Base-by-base conservation (phyloP, 2,113 vertebrate species). In the Verasper variegatus region DNA sequence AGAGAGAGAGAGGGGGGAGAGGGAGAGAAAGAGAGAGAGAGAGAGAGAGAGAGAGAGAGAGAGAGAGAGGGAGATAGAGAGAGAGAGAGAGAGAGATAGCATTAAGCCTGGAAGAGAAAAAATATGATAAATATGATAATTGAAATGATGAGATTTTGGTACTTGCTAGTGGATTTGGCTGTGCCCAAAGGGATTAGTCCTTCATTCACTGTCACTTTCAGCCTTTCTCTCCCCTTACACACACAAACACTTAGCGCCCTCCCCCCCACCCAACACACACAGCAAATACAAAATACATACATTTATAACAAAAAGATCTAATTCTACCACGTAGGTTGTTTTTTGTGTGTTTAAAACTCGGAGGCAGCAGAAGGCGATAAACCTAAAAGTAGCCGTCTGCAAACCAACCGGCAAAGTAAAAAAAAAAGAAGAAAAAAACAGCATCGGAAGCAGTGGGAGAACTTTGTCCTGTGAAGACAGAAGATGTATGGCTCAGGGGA, bases 401-500 rank as follows among this genome's bases (percentile, higher is more conserved):
- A 79, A 76, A 87, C 51, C 71, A 68, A 71, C 56, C 9, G 45
- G 78, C 71, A 84, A 76, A 87, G 58, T 9, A 58, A 11, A 58
- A 58, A 58, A 14, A 58, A 6, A 58, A 5, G 26, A 59, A 63
- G 20, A 23, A 47, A 60, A 63, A 94, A 95, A 95, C 95, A 77
- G 76, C 58, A 49, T 84, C 4, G 62, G 89, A 94, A 95, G 93
- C 89, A 88, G 82, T 77, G 6, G 95, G 94, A 96, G 96, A 96
- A 96, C 96, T 95, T 96, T 96, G 95, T 97, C 95, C 96, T 95
- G 95, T 95, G 95, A 97, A 97, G 94, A 95, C 96, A 96, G 95
- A 92, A 95, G 96, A 97, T 95, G 95, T 96, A 95, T 95, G 85
- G 90, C 86, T 89, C 81, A 80, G 92, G 86, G 85, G 78, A 92